A percentile compares a stretch with the other conserved stretches of the same genome.
phyloP scores from a whole-genome alignment of 2,113 vertebrate species.

The Phoenicopterus ruber region DNA sequence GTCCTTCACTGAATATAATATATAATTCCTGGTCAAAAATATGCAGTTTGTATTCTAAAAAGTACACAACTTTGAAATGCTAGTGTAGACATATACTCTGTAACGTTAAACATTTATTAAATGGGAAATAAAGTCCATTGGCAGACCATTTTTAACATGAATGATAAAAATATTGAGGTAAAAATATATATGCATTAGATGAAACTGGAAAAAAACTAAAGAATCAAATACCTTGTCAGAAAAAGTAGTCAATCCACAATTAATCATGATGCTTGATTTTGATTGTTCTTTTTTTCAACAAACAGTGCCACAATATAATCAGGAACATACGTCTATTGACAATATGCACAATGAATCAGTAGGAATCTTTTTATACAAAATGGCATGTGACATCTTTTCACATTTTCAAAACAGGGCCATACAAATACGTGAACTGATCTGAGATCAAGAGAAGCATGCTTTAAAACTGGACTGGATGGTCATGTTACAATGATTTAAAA shows the following conservation, averaged over 20 bases:
- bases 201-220: not conserved
- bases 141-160: not conserved
- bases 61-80: not conserved
- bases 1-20: constrained; percentile 57
- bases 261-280: constrained; percentile 16
- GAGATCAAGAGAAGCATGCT: not conserved
- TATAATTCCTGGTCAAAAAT: constrained; percentile 29
- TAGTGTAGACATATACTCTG: constrained; percentile 34
- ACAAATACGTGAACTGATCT: not conserved
- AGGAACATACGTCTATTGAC: not conserved
- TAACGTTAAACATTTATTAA: constrained; percentile 24
- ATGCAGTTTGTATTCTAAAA: constrained; percentile 9
- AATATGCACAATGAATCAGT: not conserved
- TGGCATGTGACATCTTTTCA: constrained; percentile 23
- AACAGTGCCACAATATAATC: constrained; percentile 35
- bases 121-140: constrained; percentile 21
- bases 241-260: constrained; percentile 64
- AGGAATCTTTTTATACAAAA: constrained; percentile 2
- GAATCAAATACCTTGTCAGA: not conserved
- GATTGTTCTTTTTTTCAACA: constrained; percentile 7
- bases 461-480: not conserved
- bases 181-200: constrained; percentile 20
- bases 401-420: constrained; percentile 34
- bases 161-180: constrained; percentile 40
- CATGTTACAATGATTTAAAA: not conserved